phyloP scores from a whole-genome alignment of 2,113 vertebrate species.

The Lampris incognitus region DNA sequence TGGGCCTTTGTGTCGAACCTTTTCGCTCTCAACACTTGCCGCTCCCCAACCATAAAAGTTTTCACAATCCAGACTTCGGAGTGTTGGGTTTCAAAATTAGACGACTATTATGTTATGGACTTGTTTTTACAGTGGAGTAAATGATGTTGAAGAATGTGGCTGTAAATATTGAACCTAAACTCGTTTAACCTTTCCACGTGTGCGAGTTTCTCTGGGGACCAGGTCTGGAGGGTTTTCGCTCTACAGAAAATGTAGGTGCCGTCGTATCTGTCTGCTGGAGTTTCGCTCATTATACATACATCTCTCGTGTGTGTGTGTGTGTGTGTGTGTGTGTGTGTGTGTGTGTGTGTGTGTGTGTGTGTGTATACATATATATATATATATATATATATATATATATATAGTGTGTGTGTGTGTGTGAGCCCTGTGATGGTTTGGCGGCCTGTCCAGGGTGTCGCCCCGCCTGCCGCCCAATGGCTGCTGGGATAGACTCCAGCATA shows the following conservation, averaged over 20 bases:
- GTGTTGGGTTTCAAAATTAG: conserved; percentile 47
- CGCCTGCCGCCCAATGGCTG: too few relatives aligned
- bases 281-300: not conserved
- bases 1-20: conserved; percentile 18
- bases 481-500: too few relatives aligned
- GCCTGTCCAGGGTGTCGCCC: too few relatives aligned
- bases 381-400: too few relatives aligned
- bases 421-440: too few relatives aligned
- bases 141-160: conserved; percentile 49
- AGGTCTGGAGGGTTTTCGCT: not conserved
- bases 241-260: conserved; percentile 7
- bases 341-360: not conserved
- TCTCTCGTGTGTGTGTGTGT: not conserved
- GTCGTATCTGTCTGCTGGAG: not conserved
- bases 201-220: conserved; percentile 16
- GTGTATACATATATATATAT: too few relatives aligned
- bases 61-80: conserved; percentile 31
- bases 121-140: conserved; percentile 47
- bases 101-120: conserved; percentile 1
- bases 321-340: not conserved
- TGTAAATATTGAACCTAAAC: conserved; percentile 27
- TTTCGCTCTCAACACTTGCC: conserved; percentile 47
- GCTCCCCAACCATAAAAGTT: conserved; percentile 40
- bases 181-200: conserved; percentile 1
- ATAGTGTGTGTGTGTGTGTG: too few relatives aligned